Conservation (phyloP, 2,888 invertebrate species). For the Hybos culiciformis region DNA sequence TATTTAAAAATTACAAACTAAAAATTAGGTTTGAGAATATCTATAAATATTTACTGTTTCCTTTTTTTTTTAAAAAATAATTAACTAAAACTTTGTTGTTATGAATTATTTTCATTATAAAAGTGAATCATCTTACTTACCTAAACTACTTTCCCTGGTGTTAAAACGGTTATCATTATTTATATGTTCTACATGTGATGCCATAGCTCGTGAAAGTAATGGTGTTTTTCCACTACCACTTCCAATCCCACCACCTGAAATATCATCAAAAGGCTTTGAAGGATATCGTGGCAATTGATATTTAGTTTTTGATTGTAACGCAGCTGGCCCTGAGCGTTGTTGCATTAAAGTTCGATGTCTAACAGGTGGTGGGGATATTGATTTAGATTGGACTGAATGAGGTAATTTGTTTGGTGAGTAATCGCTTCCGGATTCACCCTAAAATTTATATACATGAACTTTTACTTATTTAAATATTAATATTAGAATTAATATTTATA, state of each 20-base stretch:
- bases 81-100: too few relatives aligned
- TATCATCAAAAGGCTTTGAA: constrained; percentile 26
- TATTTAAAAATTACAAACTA: too few relatives aligned
- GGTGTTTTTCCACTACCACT: constrained; percentile 25
- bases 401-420: constrained; percentile 45
- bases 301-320: constrained; percentile 33
- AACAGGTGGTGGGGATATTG: constrained; percentile 37
- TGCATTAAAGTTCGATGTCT: constrained; percentile 35
- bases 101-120: too few relatives aligned
- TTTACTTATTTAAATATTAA: neutral
- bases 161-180: constrained; percentile 11
- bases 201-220: constrained; percentile 21
- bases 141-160: constrained; percentile 34
- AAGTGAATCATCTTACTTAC: constrained; percentile 25
- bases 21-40: too few relatives aligned
- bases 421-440: constrained; percentile 54
- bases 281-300: constrained; percentile 35
- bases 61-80: too few relatives aligned
- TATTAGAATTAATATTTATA: constrained; percentile 13
- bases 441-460: constrained; percentile 17
- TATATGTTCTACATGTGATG: constrained; percentile 21
- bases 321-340: constrained; percentile 35
- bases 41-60: too few relatives aligned
- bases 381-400: constrained; percentile 35
- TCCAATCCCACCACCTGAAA: constrained; percentile 17